phyloP scores from a whole-genome alignment of 2,797 vertebrate species.

The Thalassophryne amazonica region DNA sequence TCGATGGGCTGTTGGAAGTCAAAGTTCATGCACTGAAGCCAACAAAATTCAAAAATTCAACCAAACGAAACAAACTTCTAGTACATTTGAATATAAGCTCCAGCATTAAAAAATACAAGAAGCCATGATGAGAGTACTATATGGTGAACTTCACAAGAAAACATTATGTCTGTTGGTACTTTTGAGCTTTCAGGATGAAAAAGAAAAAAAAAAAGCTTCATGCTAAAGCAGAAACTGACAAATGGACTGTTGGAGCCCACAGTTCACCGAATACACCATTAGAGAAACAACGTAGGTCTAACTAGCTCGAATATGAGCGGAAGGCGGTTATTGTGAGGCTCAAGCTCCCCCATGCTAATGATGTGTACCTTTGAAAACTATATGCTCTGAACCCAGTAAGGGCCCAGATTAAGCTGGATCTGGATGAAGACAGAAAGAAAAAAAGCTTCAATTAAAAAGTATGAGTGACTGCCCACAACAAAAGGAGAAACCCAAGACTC shows the following conservation, averaged over 20 bases:
- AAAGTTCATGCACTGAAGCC: too few species aligned
- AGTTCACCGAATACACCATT: slow-evolving; percentile 19
- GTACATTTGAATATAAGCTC: not conserved
- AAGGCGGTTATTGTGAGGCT: slow-evolving; percentile 49
- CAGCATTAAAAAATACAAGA: slow-evolving; percentile 8
- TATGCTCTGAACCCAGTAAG: slow-evolving; percentile 58
- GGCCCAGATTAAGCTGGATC: slow-evolving; percentile 29
- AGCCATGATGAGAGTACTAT: not conserved
- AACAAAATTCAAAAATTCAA: too few species aligned
- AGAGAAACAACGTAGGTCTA: slow-evolving; percentile 36
- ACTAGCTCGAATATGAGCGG: slow-evolving; percentile 35
- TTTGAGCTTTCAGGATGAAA: not conserved
- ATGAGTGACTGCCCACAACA: slow-evolving; percentile 69
- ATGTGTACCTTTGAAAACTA: slow-evolving; percentile 68
- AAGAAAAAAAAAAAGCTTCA: too few species aligned
- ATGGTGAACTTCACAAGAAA: not conserved
- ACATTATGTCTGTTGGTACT: not conserved
- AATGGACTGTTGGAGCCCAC: slow-evolving; percentile 12
- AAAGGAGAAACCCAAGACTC: slow-evolving; percentile 67
- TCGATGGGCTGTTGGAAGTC: too few species aligned
- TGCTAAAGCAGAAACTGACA: slow-evolving; percentile 4
- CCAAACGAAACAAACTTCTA: too few species aligned
- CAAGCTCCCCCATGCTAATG: slow-evolving; percentile 55
- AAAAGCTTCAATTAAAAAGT: slow-evolving; percentile 68
- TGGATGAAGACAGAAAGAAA: slow-evolving; percentile 34